Percentiles rank a stretch among this genome's conserved stretches.
Conservation (phyloP, 2,797 vertebrate species). For the Siniperca undulata region DNA sequence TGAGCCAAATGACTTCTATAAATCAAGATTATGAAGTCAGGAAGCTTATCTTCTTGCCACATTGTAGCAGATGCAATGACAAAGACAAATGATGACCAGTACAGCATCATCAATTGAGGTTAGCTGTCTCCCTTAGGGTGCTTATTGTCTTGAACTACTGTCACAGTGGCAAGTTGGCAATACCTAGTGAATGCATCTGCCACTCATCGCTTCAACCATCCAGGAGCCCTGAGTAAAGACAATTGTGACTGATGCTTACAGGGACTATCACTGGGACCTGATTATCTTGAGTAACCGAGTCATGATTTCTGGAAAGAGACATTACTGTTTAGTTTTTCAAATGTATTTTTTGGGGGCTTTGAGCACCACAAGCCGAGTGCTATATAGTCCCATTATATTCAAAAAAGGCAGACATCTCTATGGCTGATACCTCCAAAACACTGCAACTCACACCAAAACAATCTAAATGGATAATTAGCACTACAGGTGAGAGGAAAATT, state of each 20-base stretch:
- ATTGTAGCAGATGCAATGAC: constrained; percentile 22
- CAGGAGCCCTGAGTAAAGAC: not conserved
- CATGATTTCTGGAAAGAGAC: no score
- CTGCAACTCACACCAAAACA: no score
- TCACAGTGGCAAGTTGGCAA: constrained; percentile 42
- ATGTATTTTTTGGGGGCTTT: no score
- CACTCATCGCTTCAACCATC: constrained; percentile 30
- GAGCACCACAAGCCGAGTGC: no score
- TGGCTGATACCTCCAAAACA: no score
- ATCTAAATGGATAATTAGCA: no score
- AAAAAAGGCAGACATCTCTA: no score
- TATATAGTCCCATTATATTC: no score
- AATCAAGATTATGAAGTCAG: constrained; percentile 48
- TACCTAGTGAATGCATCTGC: constrained; percentile 39
- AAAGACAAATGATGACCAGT: constrained; percentile 37
- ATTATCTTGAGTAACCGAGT: no score
- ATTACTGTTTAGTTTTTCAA: no score
- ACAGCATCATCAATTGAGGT: constrained; percentile 51
- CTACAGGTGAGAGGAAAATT: no score
- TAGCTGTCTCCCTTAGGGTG: constrained; percentile 13
- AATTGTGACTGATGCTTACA: constrained; percentile 13
- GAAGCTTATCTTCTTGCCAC: constrained; percentile 36
- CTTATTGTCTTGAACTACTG: constrained; percentile 38
- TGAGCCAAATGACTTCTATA: constrained; percentile 34
- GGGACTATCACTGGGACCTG: not conserved